phyloP scores from a whole-genome alignment of 2,888 invertebrate species.

The Melipona bicolor region DNA sequence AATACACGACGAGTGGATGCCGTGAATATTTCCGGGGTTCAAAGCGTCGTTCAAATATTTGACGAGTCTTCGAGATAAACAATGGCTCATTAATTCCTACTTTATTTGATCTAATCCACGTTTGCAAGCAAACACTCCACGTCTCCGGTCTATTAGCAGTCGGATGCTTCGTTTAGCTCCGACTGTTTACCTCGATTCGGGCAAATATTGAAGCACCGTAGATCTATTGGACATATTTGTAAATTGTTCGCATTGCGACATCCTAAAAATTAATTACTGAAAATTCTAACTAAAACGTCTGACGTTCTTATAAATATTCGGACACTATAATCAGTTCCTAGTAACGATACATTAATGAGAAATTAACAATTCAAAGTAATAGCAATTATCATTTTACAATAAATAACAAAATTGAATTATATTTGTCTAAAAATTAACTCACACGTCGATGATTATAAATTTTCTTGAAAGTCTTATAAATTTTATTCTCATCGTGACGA shows the following conservation, averaged over 20 bases:
- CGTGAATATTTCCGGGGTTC: slow-evolving; percentile 16
- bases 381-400: not conserved
- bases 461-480: not conserved
- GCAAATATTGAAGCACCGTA: slow-evolving; percentile 59
- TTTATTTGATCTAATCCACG: slow-evolving; percentile 46
- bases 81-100: slow-evolving; percentile 40
- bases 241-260: not conserved
- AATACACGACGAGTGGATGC: not conserved
- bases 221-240: not conserved
- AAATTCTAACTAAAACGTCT: not conserved
- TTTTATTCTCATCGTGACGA: not conserved
- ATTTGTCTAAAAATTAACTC: not conserved
- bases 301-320: not conserved
- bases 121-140: slow-evolving; percentile 42
- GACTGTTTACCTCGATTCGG: slow-evolving; percentile 42
- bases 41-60: slow-evolving; percentile 55
- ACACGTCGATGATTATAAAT: not conserved
- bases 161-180: slow-evolving; percentile 40
- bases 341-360: not conserved
- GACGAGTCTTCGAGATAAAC: slow-evolving; percentile 45
- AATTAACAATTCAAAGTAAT: not conserved
- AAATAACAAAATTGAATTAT: not conserved
- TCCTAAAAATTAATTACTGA: not conserved
- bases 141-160: slow-evolving; percentile 38
- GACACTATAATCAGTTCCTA: not conserved